Percentiles rank a stretch among this genome's conserved stretches.
Evolutionary conservation across 92 coral and sea anemone genomes (phyloP).

Genomic region (Ricordea florida): DNA sequence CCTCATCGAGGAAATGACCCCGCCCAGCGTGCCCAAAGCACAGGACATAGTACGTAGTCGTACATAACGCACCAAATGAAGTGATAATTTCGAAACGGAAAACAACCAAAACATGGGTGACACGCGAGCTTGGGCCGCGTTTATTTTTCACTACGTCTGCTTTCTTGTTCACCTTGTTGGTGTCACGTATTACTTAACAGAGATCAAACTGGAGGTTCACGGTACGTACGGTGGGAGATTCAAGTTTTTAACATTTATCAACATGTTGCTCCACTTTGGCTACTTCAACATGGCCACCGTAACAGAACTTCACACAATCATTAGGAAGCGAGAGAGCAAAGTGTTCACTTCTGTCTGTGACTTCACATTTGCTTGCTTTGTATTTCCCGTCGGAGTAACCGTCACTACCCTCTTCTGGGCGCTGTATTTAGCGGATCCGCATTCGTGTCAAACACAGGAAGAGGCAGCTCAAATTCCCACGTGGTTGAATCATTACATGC

Average conservation of each 20-base stretch:
- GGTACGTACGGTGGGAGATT: slow-evolving; percentile 85
- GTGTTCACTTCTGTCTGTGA: slow-evolving; percentile 77
- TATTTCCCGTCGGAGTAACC: slow-evolving; percentile 77
- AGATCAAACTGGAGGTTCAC: slow-evolving; percentile 77
- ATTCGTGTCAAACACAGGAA: slow-evolving; percentile 67
- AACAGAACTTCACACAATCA: slow-evolving; percentile 66
- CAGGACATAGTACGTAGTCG: not conserved
- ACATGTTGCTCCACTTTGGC: slow-evolving; percentile 80
- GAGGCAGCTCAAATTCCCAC: slow-evolving; percentile 73
- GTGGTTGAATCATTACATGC: slow-evolving; percentile 91
- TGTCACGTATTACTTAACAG: slow-evolving; percentile 67
- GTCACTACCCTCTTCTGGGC: slow-evolving; percentile 91
- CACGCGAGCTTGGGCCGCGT: slow-evolving; percentile 33
- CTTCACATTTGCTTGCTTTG: slow-evolving; percentile 73
- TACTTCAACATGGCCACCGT: slow-evolving; percentile 86
- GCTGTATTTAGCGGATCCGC: slow-evolving; percentile 76
- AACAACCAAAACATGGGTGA: too few relatives aligned
- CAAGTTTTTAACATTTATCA: slow-evolving; percentile 87
- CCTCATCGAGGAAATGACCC: not conserved
- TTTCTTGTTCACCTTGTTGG: slow-evolving; percentile 74
- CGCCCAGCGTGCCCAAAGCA: not conserved
- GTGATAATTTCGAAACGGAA: not conserved
- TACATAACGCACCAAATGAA: not conserved
- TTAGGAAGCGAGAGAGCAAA: slow-evolving; percentile 69
- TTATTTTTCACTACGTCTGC: slow-evolving; percentile 77